Evolutionary conservation across 1,140 invertebrate genomes (phyloP).

Genomic region (Megalonaias nervosa): DNA sequence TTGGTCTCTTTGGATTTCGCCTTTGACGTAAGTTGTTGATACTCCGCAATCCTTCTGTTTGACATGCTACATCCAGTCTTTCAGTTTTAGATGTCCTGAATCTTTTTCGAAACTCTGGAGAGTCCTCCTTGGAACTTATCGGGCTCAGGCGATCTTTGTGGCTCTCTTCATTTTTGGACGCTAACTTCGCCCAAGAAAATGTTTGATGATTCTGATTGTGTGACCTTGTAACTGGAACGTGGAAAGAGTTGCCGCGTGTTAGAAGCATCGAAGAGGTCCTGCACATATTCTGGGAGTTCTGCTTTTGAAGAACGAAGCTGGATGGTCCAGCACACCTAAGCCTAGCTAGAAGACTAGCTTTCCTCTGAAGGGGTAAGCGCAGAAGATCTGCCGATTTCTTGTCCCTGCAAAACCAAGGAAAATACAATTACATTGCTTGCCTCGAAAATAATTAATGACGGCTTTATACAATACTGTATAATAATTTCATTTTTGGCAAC

Average conservation of each 20-base stretch:
- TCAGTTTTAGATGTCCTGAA: slow-evolving; percentile 4
- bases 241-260: slow-evolving; percentile 46
- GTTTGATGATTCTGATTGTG: slow-evolving; percentile 16
- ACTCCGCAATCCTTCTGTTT: slow-evolving; percentile 38
- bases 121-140: slow-evolving; percentile 44
- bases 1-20: slow-evolving; percentile 13
- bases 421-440: no score
- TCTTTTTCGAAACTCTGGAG: slow-evolving; percentile 23
- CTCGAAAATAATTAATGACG: no score
- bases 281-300: no score
- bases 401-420: no score
- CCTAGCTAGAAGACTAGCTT: no score
- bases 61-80: slow-evolving; percentile 41
- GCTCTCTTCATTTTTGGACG: slow-evolving; percentile 23
- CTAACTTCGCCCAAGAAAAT: slow-evolving; percentile 46
- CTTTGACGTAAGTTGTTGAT: slow-evolving; percentile 27
- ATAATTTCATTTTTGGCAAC: no score
- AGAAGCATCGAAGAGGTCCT: slow-evolving; percentile 32
- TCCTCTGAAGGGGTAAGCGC: no score
- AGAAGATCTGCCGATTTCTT: no score
- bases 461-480: no score
- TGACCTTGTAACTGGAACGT: slow-evolving; percentile 31
- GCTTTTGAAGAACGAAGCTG: no score
- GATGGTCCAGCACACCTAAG: no score
- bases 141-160: slow-evolving; percentile 41